A percentile compares a stretch with the other conserved stretches of the same genome.
phyloP scores from a whole-genome alignment of 2,888 invertebrate genomes.

The Monochamus alternatus region DNA sequence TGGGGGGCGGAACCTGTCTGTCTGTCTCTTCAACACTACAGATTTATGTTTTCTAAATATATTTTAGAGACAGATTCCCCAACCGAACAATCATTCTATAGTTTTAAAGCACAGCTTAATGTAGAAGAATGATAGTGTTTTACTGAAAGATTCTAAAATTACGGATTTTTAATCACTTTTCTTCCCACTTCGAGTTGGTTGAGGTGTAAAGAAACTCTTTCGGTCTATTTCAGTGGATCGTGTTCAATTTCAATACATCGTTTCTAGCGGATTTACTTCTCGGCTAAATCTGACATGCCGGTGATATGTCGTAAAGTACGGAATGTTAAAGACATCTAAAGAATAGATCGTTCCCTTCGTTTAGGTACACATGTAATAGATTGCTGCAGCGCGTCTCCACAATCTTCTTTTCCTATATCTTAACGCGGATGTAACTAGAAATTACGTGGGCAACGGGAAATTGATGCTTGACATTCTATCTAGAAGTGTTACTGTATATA shows the following conservation, averaged over 20 bases:
- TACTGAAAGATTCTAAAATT: too few species aligned
- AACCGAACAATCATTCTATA: too few species aligned
- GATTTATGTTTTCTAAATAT: too few species aligned
- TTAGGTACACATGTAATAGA: conserved; percentile 38
- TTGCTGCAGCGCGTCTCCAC: conserved; percentile 43
- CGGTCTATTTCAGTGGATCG: neutral
- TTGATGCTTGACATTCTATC: conserved; percentile 37
- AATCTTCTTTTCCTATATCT: conserved; percentile 38
- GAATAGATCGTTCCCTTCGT: conserved; percentile 41
- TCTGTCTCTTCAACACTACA: too few species aligned
- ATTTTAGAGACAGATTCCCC: too few species aligned
- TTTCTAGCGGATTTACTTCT: conserved; percentile 5
- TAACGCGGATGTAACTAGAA: conserved; percentile 45
- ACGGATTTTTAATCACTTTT: too few species aligned
- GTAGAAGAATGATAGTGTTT: too few species aligned
- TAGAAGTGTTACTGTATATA: neutral
- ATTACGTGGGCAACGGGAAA: conserved; percentile 46
- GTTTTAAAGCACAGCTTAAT: too few species aligned
- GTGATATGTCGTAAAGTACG: neutral
- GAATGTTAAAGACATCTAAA: conserved; percentile 25
- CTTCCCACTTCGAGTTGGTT: too few species aligned
- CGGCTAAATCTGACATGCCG: conserved; percentile 2
- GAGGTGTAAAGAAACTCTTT: too few species aligned
- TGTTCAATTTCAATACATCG: neutral
- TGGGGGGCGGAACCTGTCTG: too few species aligned